Evolutionary conservation across 2,797 vertebrate genomes (phyloP).

Genomic region (Phylloscopus collybita): DNA sequence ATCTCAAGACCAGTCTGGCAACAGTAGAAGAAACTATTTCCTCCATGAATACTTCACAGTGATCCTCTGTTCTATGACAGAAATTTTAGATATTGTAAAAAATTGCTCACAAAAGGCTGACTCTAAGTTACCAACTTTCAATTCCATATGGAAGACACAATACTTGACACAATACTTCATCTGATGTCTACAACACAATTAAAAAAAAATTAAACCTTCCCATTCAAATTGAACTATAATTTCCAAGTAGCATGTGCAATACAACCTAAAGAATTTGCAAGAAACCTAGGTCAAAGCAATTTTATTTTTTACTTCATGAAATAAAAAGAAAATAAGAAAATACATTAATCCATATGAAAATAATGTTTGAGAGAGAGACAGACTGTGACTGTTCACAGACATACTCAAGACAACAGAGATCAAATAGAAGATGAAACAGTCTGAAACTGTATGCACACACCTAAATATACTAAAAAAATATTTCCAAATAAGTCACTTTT

Average conservation of each 20-base stretch:
- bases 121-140: not conserved
- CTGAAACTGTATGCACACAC: not conserved
- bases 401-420: not conserved
- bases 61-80: not conserved
- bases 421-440: not conserved
- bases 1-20: not conserved
- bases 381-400: not conserved
- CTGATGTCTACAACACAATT: not conserved
- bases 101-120: not conserved
- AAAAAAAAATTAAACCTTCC: not conserved
- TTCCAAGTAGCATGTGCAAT: not conserved
- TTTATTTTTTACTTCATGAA: not conserved
- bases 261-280: not conserved
- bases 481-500: not conserved
- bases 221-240: not conserved
- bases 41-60: not conserved
- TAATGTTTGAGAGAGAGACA: not conserved
- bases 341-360: not conserved
- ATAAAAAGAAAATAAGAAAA: not conserved
- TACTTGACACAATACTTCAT: not conserved
- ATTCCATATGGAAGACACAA: not conserved
- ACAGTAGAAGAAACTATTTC: not conserved
- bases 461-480: not conserved
- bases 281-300: not conserved
- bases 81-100: constrained; percentile 14